Evolutionary conservation across 2,888 invertebrate genomes (phyloP).

Genomic region (Ypsolopha scabrella): DNA sequence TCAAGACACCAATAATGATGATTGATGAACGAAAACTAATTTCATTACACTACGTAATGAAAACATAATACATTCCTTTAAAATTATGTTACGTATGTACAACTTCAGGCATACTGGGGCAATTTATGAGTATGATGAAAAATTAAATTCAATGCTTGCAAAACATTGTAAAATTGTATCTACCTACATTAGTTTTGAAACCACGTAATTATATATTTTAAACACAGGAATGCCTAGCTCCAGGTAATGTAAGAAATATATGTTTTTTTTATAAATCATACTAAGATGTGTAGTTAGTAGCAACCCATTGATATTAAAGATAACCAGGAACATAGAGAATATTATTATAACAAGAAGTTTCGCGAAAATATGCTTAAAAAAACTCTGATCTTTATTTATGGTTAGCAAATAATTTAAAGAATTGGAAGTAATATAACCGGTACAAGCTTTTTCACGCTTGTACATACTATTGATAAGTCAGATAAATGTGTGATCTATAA

Average conservation of each 20-base stretch:
- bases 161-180: no score
- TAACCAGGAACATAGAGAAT: not conserved
- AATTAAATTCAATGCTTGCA: not conserved
- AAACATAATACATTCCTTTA: no score
- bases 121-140: not conserved
- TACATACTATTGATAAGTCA: no score
- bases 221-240: conserved; percentile 4
- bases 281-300: not conserved
- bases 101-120: no score
- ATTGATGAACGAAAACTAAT: not conserved
- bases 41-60: not conserved
- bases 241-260: not conserved
- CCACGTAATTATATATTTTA: not conserved
- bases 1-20: conserved; percentile 1
- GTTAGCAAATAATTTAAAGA: no score
- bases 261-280: not conserved
- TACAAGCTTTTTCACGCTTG: no score
- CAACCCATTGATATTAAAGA: not conserved
- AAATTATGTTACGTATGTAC: no score
- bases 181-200: not conserved
- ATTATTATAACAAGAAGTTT: no score
- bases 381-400: no score
- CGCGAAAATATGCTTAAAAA: no score
- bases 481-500: no score
- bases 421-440: no score